Base-by-base conservation (phyloP, 1,140 invertebrate species). In the Mylabris phalerata region DNA sequence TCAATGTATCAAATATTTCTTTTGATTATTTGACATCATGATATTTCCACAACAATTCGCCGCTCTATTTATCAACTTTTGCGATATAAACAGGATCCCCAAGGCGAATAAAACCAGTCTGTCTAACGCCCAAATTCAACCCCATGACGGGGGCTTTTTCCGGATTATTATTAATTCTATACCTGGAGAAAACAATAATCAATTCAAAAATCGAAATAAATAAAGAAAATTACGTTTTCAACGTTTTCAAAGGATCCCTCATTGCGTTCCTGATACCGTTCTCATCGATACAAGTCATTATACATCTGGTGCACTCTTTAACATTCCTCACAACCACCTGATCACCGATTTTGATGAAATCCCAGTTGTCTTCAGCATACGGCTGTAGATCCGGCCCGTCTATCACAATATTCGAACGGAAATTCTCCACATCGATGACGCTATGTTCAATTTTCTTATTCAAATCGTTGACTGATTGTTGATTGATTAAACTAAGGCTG, bases 361-460 rank as follows among this genome's bases (percentile, higher is more conserved):
- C 78, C 85, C 85, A 88, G 10, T 75, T 71, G 59, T 88, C 85
- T 72, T 90, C 87, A 3, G 80, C 83, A 64, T 80, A 86, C 2
- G 84, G 66, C 19, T 75, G 61, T 1, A 80, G 72, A 1, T 59
- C 39, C 4, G 63, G 55, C 1, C 84, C 85, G 62, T 81, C 79
- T 5, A 89, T 75, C 0, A 88, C 75, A 55, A 89, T 82, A 71
- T 87, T 89, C 1, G 82, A 79, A 41, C 87, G 75, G 68, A 89
- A 89, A 51, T 82, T 72, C 50, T 80, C 64, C 4, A 78, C 55
- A n/a, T 77, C 73, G 1, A 84, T 76, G 25, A 55, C 75, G 13
- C 76, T 69, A 73, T 24, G 78, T 68, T 7, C 86, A 50, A 54
- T 79, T 75, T 7, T 57, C 73, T 78, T 71, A 68, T 85, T 86